phyloP scores from a whole-genome alignment of 2,888 invertebrate species.

The Polydesmus complanatus region DNA sequence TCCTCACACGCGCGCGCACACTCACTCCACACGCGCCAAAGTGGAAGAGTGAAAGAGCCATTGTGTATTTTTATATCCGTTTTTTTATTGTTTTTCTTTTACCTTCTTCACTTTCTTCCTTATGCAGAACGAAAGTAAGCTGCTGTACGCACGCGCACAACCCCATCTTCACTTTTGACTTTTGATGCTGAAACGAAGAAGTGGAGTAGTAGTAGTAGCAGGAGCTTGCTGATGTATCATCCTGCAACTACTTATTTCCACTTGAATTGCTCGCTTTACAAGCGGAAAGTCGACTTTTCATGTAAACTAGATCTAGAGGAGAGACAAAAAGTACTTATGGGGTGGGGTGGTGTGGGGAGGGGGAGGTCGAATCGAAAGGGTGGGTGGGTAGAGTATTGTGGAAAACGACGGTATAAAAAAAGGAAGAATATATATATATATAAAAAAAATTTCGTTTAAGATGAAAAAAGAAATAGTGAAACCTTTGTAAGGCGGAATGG shows the following conservation, averaged over 20 bases:
- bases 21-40: background rate
- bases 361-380: no score
- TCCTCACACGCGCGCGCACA: no score
- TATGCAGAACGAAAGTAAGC: no score
- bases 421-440: no score
- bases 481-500: no score
- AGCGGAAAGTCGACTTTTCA: background rate
- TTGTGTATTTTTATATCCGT: background rate
- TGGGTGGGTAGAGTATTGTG: no score
- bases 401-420: no score
- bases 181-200: background rate
- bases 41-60: background rate
- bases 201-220: no score
- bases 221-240: background rate
- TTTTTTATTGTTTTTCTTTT: background rate
- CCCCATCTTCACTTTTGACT: background rate
- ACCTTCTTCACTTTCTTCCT: no score
- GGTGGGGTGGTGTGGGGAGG: background rate
- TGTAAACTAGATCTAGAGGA: background rate
- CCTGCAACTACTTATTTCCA: background rate
- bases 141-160: background rate
- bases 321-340: background rate
- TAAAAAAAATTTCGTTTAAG: no score
- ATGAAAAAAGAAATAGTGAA: no score
- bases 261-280: background rate